A percentile compares a stretch with the other conserved stretches of the same genome.
Conservation (phyloP, 2,888 invertebrate species). For the Anthoptus insignis region DNA sequence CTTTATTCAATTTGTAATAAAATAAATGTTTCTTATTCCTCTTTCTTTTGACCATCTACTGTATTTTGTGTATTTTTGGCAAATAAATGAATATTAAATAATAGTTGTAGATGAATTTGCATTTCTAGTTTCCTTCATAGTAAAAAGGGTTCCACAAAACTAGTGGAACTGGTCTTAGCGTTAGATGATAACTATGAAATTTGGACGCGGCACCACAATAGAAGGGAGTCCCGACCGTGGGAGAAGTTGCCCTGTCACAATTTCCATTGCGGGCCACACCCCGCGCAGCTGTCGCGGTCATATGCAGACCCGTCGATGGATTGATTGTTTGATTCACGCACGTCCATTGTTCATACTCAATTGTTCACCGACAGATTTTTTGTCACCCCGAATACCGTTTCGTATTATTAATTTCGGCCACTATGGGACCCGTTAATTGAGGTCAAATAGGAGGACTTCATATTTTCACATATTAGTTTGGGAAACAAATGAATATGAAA, state of each 20-base stretch:
- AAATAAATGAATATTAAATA: neutral
- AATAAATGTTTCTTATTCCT: no score
- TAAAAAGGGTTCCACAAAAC: slow-evolving; percentile 11
- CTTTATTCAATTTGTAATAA: no score
- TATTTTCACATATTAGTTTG: slow-evolving; percentile 18
- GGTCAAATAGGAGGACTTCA: slow-evolving; percentile 25
- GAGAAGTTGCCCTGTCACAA: slow-evolving; percentile 70
- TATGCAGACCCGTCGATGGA: slow-evolving; percentile 68
- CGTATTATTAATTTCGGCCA: slow-evolving; percentile 40
- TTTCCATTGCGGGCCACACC: slow-evolving; percentile 58
- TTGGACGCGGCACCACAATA: slow-evolving; percentile 31
- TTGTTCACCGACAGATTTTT: slow-evolving; percentile 46
- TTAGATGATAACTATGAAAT: slow-evolving; percentile 12
- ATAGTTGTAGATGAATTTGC: neutral
- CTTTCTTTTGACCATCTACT: no score
- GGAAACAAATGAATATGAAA: neutral
- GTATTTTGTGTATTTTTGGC: no score
- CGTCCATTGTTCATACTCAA: slow-evolving; percentile 67
- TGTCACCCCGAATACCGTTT: slow-evolving; percentile 40
- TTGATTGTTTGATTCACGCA: slow-evolving; percentile 80
- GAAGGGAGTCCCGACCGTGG: slow-evolving; percentile 67
- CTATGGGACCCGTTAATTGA: slow-evolving; percentile 37
- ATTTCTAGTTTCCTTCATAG: slow-evolving; percentile 12
- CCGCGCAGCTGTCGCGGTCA: slow-evolving; percentile 78
- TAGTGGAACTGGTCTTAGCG: slow-evolving; percentile 29